A percentile compares a stretch with the other conserved stretches of the same genome.
Evolutionary conservation across 64 coral and sea anemone species (phyloP).

Genomic region (Cladopsammia gracilis): DNA sequence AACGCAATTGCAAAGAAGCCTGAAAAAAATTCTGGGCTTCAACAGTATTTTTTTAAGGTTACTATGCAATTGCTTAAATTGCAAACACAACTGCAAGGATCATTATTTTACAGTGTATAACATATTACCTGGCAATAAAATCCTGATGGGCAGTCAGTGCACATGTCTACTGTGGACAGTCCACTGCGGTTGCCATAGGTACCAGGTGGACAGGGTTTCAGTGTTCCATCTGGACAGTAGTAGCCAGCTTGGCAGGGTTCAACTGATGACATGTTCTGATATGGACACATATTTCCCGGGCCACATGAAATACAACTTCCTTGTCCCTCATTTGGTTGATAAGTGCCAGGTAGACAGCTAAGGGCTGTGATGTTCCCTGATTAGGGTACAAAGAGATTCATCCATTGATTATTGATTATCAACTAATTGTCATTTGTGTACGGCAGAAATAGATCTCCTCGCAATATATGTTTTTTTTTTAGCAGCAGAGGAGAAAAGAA

Average conservation of each 20-base stretch:
- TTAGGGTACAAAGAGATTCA: not conserved
- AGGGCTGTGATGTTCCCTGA: slow-evolving; percentile 67
- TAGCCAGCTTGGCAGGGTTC: slow-evolving; percentile 83
- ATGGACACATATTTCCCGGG: slow-evolving; percentile 92
- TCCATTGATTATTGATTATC: not conserved
- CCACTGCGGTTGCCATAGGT: slow-evolving; percentile 92
- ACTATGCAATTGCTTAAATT: too few species aligned
- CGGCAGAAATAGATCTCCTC: not conserved
- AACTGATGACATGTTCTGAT: slow-evolving; percentile 89
- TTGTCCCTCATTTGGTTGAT: slow-evolving; percentile 86
- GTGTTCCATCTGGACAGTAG: slow-evolving; percentile 93
- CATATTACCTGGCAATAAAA: slow-evolving; percentile 73
- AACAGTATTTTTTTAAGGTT: too few species aligned
- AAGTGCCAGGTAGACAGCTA: slow-evolving; percentile 86
- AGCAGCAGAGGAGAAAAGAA: too few species aligned
- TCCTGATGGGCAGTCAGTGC: slow-evolving; percentile 91
- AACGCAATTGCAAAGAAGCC: too few species aligned
- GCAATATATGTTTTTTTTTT: too few species aligned
- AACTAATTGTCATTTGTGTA: not conserved
- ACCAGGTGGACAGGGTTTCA: slow-evolving; percentile 76
- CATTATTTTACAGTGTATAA: not conserved
- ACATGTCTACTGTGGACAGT: slow-evolving; percentile 70
- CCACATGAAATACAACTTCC: slow-evolving; percentile 80
- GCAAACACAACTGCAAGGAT: too few species aligned
- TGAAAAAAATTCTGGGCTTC: too few species aligned